Conservation (phyloP, 2,113 vertebrate genomes). For the Tragelaphus strepsiceros region DNA sequence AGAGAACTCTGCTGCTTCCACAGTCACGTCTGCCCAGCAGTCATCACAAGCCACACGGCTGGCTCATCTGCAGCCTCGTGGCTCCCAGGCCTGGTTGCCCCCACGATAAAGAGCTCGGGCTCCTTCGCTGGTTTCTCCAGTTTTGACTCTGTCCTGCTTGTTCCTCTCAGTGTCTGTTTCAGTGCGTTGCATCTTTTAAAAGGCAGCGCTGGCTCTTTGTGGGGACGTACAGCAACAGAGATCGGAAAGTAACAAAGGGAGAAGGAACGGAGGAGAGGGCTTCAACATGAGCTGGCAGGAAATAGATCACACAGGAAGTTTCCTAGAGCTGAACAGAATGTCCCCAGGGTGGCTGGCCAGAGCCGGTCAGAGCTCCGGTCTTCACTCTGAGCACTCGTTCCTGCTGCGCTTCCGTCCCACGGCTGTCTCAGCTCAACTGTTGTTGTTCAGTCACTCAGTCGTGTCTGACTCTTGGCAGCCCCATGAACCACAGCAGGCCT, state of each 20-base stretch:
- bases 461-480: neutral
- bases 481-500: neutral
- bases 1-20: neutral
- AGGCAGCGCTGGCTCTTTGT: neutral
- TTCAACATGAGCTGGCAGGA: neutral
- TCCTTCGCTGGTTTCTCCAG: neutral
- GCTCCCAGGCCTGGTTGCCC: neutral
- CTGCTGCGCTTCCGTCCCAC: neutral
- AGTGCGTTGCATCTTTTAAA: accelerated
- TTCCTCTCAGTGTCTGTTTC: neutral
- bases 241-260: neutral
- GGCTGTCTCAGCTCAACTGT: accelerated
- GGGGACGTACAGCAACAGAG: neutral
- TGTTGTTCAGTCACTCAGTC: neutral
- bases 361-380: neutral
- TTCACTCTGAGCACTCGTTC: neutral
- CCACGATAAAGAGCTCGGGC: accelerated
- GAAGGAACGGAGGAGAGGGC: neutral
- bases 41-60: neutral
- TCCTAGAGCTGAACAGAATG: neutral
- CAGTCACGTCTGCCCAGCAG: accelerated
- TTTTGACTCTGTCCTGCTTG: neutral
- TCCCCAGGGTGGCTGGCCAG: neutral
- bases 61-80: accelerated
- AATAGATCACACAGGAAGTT: neutral